Conservation (phyloP, 2,888 invertebrate genomes). For the Myathropa florea region DNA sequence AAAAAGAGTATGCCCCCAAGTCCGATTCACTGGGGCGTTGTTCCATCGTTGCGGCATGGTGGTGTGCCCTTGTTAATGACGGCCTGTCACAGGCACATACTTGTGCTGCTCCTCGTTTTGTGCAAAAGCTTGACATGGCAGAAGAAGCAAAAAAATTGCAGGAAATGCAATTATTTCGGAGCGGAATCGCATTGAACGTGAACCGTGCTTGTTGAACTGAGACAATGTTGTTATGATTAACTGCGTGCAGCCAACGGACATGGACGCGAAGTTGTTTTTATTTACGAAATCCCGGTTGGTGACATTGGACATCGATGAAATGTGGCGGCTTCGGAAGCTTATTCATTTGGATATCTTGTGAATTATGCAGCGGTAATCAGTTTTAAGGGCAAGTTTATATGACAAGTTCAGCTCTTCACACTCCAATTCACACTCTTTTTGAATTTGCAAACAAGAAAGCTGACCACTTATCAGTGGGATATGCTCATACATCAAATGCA, state of each 20-base stretch:
- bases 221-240: slow-evolving; percentile 61
- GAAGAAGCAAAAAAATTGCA: not conserved
- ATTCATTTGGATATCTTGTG: not conserved
- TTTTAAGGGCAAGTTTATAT: too few relatives aligned
- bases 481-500: too few relatives aligned
- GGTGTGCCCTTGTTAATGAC: slow-evolving; percentile 57
- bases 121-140: slow-evolving; percentile 39
- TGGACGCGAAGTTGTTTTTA: slow-evolving; percentile 21
- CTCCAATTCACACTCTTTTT: too few relatives aligned
- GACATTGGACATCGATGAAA: not conserved
- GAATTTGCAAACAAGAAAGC: too few relatives aligned
- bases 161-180: slow-evolving; percentile 39
- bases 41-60: slow-evolving; percentile 1
- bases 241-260: slow-evolving; percentile 27
- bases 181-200: slow-evolving; percentile 46
- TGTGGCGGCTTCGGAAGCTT: too few relatives aligned
- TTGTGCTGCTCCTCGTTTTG: not conserved
- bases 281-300: not conserved
- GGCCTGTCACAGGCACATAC: slow-evolving; percentile 16
- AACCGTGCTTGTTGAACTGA: slow-evolving; percentile 54
- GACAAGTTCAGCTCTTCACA: too few relatives aligned
- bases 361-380: too few relatives aligned
- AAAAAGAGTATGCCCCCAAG: not conserved
- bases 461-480: too few relatives aligned
- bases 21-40: slow-evolving; percentile 42